A percentile compares a stretch with the other conserved stretches of the same genome.
Conservation (phyloP, 2,888 invertebrate species). For the Cosmia trapezina region DNA sequence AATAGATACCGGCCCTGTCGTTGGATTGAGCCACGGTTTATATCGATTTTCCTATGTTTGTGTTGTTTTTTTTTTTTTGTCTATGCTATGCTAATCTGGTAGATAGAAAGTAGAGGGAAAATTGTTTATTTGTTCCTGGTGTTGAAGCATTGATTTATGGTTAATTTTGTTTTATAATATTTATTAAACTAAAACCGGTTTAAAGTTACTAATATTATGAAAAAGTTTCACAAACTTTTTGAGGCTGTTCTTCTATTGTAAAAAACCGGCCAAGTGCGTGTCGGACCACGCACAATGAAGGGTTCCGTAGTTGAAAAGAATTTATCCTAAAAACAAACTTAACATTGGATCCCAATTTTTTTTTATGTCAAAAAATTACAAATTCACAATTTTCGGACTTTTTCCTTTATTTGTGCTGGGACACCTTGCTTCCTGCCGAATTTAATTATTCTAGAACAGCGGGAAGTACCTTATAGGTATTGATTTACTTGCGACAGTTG, state of each 20-base stretch:
- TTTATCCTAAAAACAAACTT: too few relatives aligned
- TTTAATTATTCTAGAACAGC: too few relatives aligned
- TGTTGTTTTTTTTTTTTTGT: conserved; percentile 40
- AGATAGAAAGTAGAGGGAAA: neutral
- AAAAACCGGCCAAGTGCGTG: too few relatives aligned
- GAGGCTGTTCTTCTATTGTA: neutral
- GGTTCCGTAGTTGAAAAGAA: too few relatives aligned
- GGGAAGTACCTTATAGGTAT: too few relatives aligned
- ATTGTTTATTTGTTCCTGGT: neutral
- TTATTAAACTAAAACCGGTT: neutral
- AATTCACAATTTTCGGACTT: too few relatives aligned
- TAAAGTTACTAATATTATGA: neutral
- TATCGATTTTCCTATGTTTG: conserved; percentile 44
- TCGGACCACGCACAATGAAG: too few relatives aligned
- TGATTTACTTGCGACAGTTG: too few relatives aligned
- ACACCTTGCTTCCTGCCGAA: too few relatives aligned
- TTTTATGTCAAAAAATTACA: too few relatives aligned
- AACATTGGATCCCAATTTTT: too few relatives aligned
- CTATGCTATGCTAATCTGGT: conserved; percentile 40
- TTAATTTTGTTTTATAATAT: neutral
- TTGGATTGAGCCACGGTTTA: conserved; percentile 54
- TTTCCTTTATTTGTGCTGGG: too few relatives aligned
- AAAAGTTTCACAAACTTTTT: neutral
- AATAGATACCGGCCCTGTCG: conserved; percentile 74
- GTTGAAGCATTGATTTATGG: neutral